Evolutionary conservation across 1,140 invertebrate genomes (phyloP), one percentile per base, ranked within the genome.

Genomic region (Drosophila littoralis): DNA sequence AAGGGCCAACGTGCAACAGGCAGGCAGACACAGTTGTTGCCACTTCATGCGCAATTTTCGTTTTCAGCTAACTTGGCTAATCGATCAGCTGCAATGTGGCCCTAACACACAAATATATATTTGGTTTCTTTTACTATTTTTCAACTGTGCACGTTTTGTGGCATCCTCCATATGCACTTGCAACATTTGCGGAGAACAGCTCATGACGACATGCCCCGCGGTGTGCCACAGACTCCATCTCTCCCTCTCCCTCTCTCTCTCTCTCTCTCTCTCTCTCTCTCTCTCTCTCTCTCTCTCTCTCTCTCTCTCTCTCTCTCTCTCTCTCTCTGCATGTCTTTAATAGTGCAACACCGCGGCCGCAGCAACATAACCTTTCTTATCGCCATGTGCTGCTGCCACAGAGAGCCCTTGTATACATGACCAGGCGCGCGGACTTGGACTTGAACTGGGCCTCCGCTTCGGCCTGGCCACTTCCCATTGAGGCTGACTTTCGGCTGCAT

Each of bases 11-110:
- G 33, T 40, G 45, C 22, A 66, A 48, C 59, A 17, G 48, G 61
- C 46, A 59, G 43, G 10, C 52, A 64, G 59, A 28, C 51, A 59
- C 54, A 61, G 77, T 68, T 79, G 83, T 84, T 89, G 84, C 81
- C 84, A 89, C 84, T 88, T 83, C 83, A 89, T 88, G 83, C 83
- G 83, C 84, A 86, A 86, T 86, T 86, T 86, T 83, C 79, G 76
- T 89, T 86, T 89, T 77, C 72, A 89, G 66, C 76, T 66, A 71
- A 88, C 76, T 74, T 79, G 76, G 77, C 84, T 86, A 86, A 86
- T 86, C 83, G 83, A 86, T 86, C 84, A 86, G 83, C 72, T 48
- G 55, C 71, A 61, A 36, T 42, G 32, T 17, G n/a, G 48, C 15
- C 43, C 12, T 8, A 10, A 13, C 22, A 9, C n/a, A 42, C 15